Conservation (phyloP, 1,140 invertebrate species). For the Bactericera cockerelli region DNA sequence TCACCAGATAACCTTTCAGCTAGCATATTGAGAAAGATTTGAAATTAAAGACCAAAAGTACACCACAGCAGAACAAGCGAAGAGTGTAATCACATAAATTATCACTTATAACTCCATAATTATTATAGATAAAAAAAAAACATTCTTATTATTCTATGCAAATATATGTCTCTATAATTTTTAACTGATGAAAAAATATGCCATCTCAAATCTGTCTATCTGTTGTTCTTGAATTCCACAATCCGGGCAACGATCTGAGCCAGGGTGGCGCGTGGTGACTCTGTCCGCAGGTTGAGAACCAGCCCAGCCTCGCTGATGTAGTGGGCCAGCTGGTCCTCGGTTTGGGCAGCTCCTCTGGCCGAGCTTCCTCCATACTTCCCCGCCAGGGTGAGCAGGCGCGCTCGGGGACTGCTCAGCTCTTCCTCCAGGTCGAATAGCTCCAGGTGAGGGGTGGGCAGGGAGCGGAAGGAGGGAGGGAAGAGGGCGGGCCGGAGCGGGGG, state of each 20-base stretch:
- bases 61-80: too few relatives aligned
- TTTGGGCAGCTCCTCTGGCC: slow-evolving; percentile 28
- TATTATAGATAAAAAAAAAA: too few relatives aligned
- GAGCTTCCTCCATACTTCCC: slow-evolving; percentile 76
- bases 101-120: too few relatives aligned
- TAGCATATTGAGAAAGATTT: too few relatives aligned
- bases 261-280: not conserved
- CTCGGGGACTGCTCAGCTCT: slow-evolving; percentile 85
- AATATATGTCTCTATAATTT: too few relatives aligned
- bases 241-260: slow-evolving; percentile 25
- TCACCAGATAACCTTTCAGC: too few relatives aligned
- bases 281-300: slow-evolving; percentile 34
- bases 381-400: slow-evolving; percentile 77
- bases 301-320: slow-evolving; percentile 79
- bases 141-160: too few relatives aligned
- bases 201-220: too few relatives aligned
- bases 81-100: too few relatives aligned
- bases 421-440: slow-evolving; percentile 97
- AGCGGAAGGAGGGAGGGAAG: slow-evolving; percentile 91
- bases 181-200: too few relatives aligned
- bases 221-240: slow-evolving; percentile 12
- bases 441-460: slow-evolving; percentile 74
- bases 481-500: slow-evolving; percentile 86
- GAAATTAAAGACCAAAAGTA: too few relatives aligned
- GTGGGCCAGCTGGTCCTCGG: slow-evolving; percentile 53